Evolutionary conservation across 1,140 invertebrate genomes (phyloP).

Genomic region (Psix sp.): DNA sequence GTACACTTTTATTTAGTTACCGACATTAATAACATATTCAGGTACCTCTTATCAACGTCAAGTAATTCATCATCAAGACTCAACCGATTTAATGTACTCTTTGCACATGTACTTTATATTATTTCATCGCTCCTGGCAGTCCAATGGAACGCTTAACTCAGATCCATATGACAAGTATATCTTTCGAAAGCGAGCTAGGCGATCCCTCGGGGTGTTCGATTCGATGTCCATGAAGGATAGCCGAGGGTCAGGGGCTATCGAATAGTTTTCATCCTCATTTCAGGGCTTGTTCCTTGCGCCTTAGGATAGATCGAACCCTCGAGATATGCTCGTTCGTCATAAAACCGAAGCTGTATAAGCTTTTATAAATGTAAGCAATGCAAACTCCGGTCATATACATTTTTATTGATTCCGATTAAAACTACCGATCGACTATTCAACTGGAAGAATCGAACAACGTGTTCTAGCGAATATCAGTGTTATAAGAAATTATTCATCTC

Average conservation of each 20-base stretch:
- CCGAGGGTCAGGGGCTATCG: slow-evolving; percentile 74
- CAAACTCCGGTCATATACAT: slow-evolving; percentile 58
- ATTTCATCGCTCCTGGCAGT: slow-evolving; percentile 17
- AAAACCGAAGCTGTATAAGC: slow-evolving; percentile 52
- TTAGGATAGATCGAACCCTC: slow-evolving; percentile 75
- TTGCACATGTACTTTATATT: slow-evolving; percentile 21
- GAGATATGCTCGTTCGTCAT: slow-evolving; percentile 74
- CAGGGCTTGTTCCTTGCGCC: slow-evolving; percentile 56
- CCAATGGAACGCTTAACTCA: slow-evolving; percentile 16
- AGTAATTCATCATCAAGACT: too few relatives aligned
- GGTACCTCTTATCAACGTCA: too few relatives aligned
- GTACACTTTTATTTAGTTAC: too few relatives aligned
- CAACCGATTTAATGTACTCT: too few relatives aligned
- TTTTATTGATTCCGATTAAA: slow-evolving; percentile 74
- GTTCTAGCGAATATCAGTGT: too few relatives aligned
- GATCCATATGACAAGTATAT: slow-evolving; percentile 57
- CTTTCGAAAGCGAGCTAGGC: slow-evolving; percentile 60
- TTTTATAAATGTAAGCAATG: slow-evolving; percentile 53
- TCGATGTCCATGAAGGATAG: slow-evolving; percentile 74
- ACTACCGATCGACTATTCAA: slow-evolving; percentile 18
- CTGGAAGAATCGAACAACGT: slow-evolving; percentile 7
- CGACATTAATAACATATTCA: too few relatives aligned
- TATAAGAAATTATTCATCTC: too few relatives aligned
- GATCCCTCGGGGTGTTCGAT: slow-evolving; percentile 70
- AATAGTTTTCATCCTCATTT: slow-evolving; percentile 67